Evolutionary conservation across 2,888 invertebrate genomes (phyloP).

Genomic region (Amphimallon solstitiale): DNA sequence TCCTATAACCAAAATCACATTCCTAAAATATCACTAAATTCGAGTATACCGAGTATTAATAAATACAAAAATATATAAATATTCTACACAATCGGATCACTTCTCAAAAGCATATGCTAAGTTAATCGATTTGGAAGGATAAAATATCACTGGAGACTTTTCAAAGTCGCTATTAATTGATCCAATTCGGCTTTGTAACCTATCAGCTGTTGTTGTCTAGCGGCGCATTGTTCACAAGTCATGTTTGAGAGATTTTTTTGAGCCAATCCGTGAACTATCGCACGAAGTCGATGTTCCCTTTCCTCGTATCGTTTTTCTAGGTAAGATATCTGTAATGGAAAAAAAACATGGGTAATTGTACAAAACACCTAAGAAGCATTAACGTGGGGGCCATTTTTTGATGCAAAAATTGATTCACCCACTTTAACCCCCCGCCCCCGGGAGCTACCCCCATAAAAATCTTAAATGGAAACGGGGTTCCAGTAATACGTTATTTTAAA

Average conservation of each 20-base stretch:
- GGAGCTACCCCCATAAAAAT: too few relatives aligned
- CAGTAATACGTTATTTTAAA: too few relatives aligned
- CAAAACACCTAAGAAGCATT: too few relatives aligned
- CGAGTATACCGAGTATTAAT: background rate
- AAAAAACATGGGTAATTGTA: background rate
- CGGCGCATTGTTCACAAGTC: conserved; percentile 61
- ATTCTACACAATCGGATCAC: conserved; percentile 7
- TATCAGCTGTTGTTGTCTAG: conserved; percentile 61
- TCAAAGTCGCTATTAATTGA: conserved; percentile 60
- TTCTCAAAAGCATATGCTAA: conserved; percentile 5
- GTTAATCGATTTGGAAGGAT: conserved; percentile 27
- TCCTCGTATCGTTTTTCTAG: conserved; percentile 64
- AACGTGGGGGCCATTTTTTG: too few relatives aligned
- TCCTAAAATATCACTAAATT: too few relatives aligned
- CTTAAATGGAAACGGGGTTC: too few relatives aligned
- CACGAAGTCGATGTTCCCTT: conserved; percentile 63
- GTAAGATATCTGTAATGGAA: conserved; percentile 57
- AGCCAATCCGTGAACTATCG: conserved; percentile 63
- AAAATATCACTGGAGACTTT: conserved; percentile 54
- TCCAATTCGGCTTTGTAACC: conserved; percentile 63
- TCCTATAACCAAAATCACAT: too few relatives aligned
- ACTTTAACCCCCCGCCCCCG: too few relatives aligned
- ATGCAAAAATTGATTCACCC: too few relatives aligned
- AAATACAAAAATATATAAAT: background rate
- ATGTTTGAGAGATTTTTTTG: conserved; percentile 59